A percentile compares a stretch with the other conserved stretches of the same genome.
Evolutionary conservation across 2,113 vertebrate species (phyloP).

Genomic region (Grammomys surdaster): DNA sequence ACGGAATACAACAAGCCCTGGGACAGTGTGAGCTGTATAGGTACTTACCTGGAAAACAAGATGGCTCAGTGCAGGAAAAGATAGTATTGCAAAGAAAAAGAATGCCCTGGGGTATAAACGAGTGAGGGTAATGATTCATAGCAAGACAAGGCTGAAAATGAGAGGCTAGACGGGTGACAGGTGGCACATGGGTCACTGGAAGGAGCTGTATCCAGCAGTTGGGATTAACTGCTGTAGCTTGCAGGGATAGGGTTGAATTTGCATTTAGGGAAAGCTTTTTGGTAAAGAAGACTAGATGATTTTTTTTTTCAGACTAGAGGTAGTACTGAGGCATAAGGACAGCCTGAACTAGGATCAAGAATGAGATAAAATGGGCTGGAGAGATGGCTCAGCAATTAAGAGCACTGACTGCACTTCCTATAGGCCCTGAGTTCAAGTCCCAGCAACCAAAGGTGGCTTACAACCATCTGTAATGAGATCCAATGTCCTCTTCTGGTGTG

Average conservation of each 20-base stretch:
- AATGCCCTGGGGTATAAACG: background rate
- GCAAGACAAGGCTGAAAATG: background rate
- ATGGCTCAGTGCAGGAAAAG: background rate
- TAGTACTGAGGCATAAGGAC: background rate
- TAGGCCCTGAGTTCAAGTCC: no score
- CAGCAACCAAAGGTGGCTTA: no score
- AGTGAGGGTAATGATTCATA: background rate
- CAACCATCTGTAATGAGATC: no score
- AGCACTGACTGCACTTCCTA: no score
- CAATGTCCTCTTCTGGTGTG: no score
- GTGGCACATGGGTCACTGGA: no score
- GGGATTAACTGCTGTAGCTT: background rate
- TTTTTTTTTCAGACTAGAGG: background rate
- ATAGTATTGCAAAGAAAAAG: background rate
- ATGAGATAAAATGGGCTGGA: no score
- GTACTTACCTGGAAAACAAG: background rate
- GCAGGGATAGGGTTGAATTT: background rate
- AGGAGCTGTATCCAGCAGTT: background rate
- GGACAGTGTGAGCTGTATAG: no score
- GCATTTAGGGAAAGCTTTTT: background rate
- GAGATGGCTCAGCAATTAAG: no score
- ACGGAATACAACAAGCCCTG: background rate
- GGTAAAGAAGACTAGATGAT: background rate
- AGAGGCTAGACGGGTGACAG: background rate
- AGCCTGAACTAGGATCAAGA: background rate